Evolutionary conservation across 2,888 invertebrate species (phyloP).

Genomic region (Chaetogeoica ovagalla): DNA sequence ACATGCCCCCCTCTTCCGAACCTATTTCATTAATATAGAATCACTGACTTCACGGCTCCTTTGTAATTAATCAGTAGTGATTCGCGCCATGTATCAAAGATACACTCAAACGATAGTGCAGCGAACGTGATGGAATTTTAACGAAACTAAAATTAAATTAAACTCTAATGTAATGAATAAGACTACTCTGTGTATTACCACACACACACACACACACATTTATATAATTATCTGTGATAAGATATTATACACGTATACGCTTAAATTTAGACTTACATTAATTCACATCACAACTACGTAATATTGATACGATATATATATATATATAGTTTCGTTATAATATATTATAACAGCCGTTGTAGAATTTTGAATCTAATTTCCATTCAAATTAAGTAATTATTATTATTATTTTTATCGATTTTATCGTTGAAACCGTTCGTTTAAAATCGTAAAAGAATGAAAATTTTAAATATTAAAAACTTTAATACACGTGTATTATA

Average conservation of each 20-base stretch:
- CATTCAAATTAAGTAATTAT: not conserved
- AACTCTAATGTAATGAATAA: slow-evolving; percentile 21
- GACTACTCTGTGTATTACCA: not conserved
- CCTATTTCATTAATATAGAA: slow-evolving; percentile 16
- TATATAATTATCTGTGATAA: not conserved
- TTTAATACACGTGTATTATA: too few relatives aligned
- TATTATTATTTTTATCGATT: too few relatives aligned
- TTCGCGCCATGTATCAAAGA: slow-evolving; percentile 20
- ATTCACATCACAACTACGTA: not conserved
- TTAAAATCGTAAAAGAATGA: too few relatives aligned
- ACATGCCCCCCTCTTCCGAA: not conserved
- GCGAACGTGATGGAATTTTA: slow-evolving; percentile 6
- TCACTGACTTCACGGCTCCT: slow-evolving; percentile 10
- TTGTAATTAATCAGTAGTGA: slow-evolving; percentile 29
- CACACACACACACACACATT: not conserved
- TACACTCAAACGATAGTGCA: slow-evolving; percentile 5
- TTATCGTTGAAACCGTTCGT: too few relatives aligned
- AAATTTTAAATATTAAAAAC: too few relatives aligned
- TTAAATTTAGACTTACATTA: not conserved
- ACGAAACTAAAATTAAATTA: slow-evolving; percentile 17
- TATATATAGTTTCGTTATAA: not conserved
- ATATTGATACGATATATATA: not conserved
- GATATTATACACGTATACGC: not conserved
- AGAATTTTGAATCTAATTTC: not conserved
- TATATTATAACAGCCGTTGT: not conserved